These are phyloP conservation scores for Phortica okadai DNA, from an alignment of 2,888 invertebrate species.

Conservation along the genomic window DNA sequence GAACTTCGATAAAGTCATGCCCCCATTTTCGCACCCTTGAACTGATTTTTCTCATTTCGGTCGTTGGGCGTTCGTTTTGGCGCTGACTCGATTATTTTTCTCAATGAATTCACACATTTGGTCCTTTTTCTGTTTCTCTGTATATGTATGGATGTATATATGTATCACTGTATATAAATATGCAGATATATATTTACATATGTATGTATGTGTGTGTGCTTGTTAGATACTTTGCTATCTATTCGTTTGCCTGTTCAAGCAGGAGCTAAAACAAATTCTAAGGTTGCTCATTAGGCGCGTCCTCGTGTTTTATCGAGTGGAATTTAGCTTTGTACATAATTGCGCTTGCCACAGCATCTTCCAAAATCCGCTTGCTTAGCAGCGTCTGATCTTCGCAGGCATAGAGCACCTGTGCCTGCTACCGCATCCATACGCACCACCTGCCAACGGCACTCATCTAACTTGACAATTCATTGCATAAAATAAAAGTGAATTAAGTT, in stretches of 20 bases:
- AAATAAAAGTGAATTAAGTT: slow-evolving; percentile 30
- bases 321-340: slow-evolving; percentile 44
- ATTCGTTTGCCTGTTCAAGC: slow-evolving; percentile 47
- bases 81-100: slow-evolving; percentile 57
- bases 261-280: slow-evolving; percentile 4
- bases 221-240: slow-evolving; percentile 7
- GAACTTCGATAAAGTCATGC: slow-evolving; percentile 35
- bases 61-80: slow-evolving; percentile 40
- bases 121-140: slow-evolving; percentile 35
- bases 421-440: background rate
- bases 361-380: background rate
- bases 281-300: slow-evolving; percentile 29
- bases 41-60: slow-evolving; percentile 56
- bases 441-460: background rate
- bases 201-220: slow-evolving; percentile 29
- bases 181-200: slow-evolving; percentile 41
- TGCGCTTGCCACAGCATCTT: background rate
- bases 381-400: background rate
- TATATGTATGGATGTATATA: slow-evolving; percentile 26
- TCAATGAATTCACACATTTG: slow-evolving; percentile 66
- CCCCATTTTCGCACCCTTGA: slow-evolving; percentile 60
- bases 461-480: slow-evolving; percentile 17
- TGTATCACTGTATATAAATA: slow-evolving; percentile 29
- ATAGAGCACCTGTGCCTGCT: background rate
- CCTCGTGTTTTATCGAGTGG: slow-evolving; percentile 53